Base-by-base conservation (phyloP, 2,797 vertebrate species). In the Otolemur crassicaudatus region DNA sequence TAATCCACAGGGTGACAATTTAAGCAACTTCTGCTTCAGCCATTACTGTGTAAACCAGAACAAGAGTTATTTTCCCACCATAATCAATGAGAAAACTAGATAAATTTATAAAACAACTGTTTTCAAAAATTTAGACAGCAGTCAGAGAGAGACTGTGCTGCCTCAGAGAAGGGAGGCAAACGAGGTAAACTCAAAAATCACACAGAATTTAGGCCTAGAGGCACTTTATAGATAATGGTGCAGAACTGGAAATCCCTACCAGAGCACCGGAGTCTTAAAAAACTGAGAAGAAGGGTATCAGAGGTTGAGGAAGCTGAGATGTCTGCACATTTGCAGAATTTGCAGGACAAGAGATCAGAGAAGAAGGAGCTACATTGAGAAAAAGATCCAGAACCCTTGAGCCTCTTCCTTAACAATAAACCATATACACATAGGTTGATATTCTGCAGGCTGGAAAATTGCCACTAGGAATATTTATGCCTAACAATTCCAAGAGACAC, bases 381-480 rank as follows among this genome's bases (percentile, higher is more conserved):
- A 83, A 87, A 43, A 58, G n/a, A 11, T n/a, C n/a, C 63, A 40
- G 27, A 2, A 70, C 2, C 25, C 22, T 63, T 63, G 29, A 75
- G 31, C 56, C 37, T 84, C n/a, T 80, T 93, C 61, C 9, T 73
- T 37, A 77, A 23, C 61, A 29, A 37, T 72, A 90, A 77, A 67
- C 25, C 10, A 2, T 6, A 3, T 27, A 23, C 56, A 61, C 10
- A 17, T 12, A n/a, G 17, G 19, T 8, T 94, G 85, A 87, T 40
- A 90, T 53, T 86, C 67, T 65, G 79, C 12, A 70, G 17, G 16
- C 13, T 77, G 9, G 16, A 60, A 40, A 95, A 92, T 95, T 95
- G 14, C 3, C 86, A 17, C 4, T 11, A 72, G 37, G 9, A 58
- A 56, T 23, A 3, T 53, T 88, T 37, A 53, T 60, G 16, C 60